Percentiles rank a stretch among this genome's conserved stretches.
phyloP scores from a whole-genome alignment of 2,888 invertebrate genomes.

The Troilus luridus region DNA sequence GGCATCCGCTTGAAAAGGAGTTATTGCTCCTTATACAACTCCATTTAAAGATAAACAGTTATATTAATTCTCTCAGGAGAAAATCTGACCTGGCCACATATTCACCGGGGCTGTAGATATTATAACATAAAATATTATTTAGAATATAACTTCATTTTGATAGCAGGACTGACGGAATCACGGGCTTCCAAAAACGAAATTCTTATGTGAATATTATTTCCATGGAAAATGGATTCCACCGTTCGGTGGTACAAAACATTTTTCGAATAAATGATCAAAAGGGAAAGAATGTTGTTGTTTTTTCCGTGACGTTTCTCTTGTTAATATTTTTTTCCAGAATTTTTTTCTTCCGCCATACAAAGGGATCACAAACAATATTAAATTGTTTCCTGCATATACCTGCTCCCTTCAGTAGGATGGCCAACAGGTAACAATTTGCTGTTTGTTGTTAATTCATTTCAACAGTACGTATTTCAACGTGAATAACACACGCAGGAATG shows the following conservation, averaged over 20 bases:
- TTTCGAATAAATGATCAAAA: neutral
- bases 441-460: neutral
- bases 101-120: too few relatives aligned
- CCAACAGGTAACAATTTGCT: neutral
- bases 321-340: neutral
- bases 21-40: too few relatives aligned
- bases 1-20: too few relatives aligned
- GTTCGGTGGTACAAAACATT: neutral
- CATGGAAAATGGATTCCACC: neutral
- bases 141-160: too few relatives aligned
- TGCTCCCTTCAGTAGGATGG: neutral
- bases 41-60: too few relatives aligned
- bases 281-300: neutral
- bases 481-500: neutral
- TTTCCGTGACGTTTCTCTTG: neutral
- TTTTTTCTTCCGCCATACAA: neutral
- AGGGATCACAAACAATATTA: neutral
- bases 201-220: neutral
- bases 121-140: too few relatives aligned
- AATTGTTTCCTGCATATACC: neutral
- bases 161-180: neutral
- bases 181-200: neutral
- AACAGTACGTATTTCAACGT: neutral
- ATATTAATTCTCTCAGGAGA: too few relatives aligned
- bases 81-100: too few relatives aligned